Evolutionary conservation across 1,140 invertebrate genomes (phyloP), one percentile per base, ranked within the genome.

Genomic region (Onthophagus taurus): DNA sequence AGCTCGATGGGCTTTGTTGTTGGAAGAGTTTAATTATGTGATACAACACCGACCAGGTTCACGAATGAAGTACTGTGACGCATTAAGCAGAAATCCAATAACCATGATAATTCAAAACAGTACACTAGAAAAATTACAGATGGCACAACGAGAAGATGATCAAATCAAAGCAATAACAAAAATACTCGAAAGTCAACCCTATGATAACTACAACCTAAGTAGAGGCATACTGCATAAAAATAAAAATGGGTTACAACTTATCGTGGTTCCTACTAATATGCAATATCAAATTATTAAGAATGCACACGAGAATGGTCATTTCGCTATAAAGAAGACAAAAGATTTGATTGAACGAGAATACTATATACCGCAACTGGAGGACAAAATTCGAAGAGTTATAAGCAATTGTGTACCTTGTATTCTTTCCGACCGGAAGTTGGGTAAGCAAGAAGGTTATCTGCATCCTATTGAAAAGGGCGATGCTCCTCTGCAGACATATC

Each of bases 341-440:
- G 60, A 62, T 17, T 16, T 58, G n/a, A 55, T 69, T 3, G 49
- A 42, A n/a, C 47, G 58, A 53, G 55, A 67, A 8, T 70, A 57
- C 52, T 68, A 49, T 31, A 61, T 69, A 20, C 39, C 55, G 1
- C 54, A 65, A 3, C 8, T 66, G 23, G 44, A 45, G 17, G 45
- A 52, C 6, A 63, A 62, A 44, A 42, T 67, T 2, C 42, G 50
- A 24, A 55, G 55, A 20, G 50, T 55, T 17, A 50, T 60, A 12
- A 45, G 52, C 34, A 58, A 46, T 43, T 68, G 63, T 51, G 49
- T 67, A 12, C 49, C 50, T 9, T 68, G 62, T 42, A 51, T 68
- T n/a, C 46, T 68, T 34, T 51, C 54, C 5, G 51, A 52, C 9
- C 59, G 48, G 13, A 67, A 69, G 37, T 31, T 39, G 42, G 66